Percentiles rank a stretch among this genome's conserved stretches.
Evolutionary conservation across 2,888 invertebrate genomes (phyloP).

Genomic region (Cerastoderma edule): DNA sequence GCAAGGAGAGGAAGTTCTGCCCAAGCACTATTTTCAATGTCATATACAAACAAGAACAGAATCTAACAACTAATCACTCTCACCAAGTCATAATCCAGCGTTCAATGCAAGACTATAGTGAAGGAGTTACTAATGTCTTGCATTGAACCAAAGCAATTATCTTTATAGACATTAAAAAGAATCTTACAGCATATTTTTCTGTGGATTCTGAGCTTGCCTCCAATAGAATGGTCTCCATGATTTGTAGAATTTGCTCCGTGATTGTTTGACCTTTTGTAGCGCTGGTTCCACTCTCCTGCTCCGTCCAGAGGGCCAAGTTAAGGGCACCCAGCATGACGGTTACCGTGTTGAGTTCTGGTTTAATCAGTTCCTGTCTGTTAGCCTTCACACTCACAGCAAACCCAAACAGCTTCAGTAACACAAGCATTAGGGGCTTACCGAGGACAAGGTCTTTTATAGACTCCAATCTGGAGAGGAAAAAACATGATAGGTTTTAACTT

Average conservation of each 20-base stretch:
- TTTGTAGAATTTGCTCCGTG: conserved; percentile 95
- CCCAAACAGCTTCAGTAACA: conserved; percentile 94
- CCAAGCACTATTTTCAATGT: too few species aligned
- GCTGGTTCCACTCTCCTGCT: conserved; percentile 78
- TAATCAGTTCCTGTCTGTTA: conserved; percentile 94
- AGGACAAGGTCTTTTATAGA: conserved; percentile 93
- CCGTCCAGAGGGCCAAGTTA: conserved; percentile 85
- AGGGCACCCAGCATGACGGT: conserved; percentile 88
- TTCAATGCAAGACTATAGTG: too few species aligned
- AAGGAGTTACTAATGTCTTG: too few species aligned
- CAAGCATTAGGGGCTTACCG: conserved; percentile 94
- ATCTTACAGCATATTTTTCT: conserved; percentile 88
- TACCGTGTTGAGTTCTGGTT: conserved; percentile 89
- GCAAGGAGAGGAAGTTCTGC: too few species aligned
- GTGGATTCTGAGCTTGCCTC: conserved; percentile 95
- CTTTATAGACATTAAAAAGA: conserved; percentile 58
- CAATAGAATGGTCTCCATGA: conserved; percentile 96
- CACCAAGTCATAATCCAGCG: too few species aligned
- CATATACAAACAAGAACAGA: too few species aligned
- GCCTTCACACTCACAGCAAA: conserved; percentile 93
- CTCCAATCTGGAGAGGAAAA: conserved; percentile 87
- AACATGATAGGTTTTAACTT: too few species aligned
- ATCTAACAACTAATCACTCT: too few species aligned
- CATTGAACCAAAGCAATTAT: too few species aligned
- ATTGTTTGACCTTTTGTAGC: conserved; percentile 86